Conservation (phyloP, 1,140 invertebrate species). For the Heliconius melpomene region DNA sequence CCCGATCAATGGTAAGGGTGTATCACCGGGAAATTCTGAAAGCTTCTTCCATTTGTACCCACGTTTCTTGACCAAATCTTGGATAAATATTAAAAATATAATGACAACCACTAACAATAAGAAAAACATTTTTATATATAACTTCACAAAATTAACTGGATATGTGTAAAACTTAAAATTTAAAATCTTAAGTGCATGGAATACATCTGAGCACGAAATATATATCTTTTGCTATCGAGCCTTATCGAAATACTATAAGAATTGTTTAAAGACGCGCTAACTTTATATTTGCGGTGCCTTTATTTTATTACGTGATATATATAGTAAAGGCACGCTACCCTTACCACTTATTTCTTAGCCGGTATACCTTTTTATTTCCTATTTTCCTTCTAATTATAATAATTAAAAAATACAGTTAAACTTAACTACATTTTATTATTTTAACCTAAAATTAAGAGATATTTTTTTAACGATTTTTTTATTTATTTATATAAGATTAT, state of each 20-base stretch:
- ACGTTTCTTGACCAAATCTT: conserved; percentile 42
- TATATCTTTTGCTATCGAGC: neutral
- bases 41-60: conserved; percentile 47
- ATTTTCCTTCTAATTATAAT: too few relatives aligned
- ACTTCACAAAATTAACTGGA: neutral
- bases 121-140: conserved; percentile 36
- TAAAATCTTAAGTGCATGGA: neutral
- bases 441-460: too few relatives aligned
- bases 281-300: neutral
- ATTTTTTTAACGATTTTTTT: too few relatives aligned
- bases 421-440: too few relatives aligned
- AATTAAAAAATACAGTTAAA: too few relatives aligned
- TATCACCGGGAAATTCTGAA: conserved; percentile 50
- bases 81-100: conserved; percentile 38
- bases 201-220: neutral
- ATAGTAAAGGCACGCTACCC: neutral
- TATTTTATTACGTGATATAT: neutral
- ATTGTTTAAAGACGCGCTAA: neutral
- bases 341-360: too few relatives aligned
- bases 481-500: too few relatives aligned
- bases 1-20: conserved; percentile 54
- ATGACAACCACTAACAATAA: conserved; percentile 27
- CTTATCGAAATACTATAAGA: conserved; percentile 2
- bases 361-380: too few relatives aligned
- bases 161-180: neutral